These are phyloP conservation scores for Ptychoptera contaminata DNA, from an alignment of 2,888 invertebrate genomes.

Conservation along the genomic window DNA sequence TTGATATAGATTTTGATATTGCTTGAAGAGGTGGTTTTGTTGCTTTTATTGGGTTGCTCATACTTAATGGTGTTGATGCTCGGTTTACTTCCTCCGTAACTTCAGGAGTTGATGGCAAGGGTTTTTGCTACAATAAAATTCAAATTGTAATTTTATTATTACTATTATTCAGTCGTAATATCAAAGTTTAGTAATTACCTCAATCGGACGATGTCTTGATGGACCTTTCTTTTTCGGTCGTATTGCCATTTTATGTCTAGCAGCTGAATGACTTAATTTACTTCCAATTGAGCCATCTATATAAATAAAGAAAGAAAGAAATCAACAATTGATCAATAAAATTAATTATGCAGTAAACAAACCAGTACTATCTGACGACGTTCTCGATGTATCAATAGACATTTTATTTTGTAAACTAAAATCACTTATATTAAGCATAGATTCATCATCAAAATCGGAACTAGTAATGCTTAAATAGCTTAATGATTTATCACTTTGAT, in stretches of 20 bases:
- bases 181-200: conserved; percentile 24
- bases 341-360: not conserved
- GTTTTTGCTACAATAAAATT: conserved; percentile 30
- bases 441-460: conserved; percentile 53
- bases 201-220: conserved; percentile 43
- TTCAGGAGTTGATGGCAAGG: conserved; percentile 57
- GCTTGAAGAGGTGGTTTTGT: too few relatives aligned
- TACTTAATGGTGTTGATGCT: too few relatives aligned
- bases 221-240: conserved; percentile 61
- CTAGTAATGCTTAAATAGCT: conserved; percentile 62
- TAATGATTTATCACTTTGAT: conserved; percentile 33
- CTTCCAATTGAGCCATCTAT: conserved; percentile 25
- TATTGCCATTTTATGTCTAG: conserved; percentile 65
- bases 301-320: conserved; percentile 12
- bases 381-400: conserved; percentile 11
- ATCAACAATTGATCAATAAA: not conserved
- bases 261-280: conserved; percentile 63
- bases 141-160: conserved; percentile 4
- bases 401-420: conserved; percentile 10
- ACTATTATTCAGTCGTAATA: conserved; percentile 25
- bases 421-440: conserved; percentile 5
- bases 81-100: conserved; percentile 47
- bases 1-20: too few relatives aligned
- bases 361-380: conserved; percentile 18
- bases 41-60: too few relatives aligned